phyloP scores from a whole-genome alignment of 2,113 vertebrate genomes.

The Taxidea taxus region DNA sequence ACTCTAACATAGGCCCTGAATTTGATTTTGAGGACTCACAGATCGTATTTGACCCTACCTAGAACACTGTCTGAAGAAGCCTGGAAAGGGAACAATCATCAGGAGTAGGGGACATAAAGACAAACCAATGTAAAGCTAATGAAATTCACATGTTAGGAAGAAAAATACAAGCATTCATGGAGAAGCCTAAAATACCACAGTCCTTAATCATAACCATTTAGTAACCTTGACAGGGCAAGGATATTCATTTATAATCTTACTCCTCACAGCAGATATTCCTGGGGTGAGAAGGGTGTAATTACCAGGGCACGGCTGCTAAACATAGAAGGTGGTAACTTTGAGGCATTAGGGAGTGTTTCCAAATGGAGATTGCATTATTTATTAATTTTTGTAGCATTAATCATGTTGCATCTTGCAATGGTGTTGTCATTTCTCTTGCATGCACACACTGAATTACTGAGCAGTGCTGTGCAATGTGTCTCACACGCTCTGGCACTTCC shows the following conservation, averaged over 20 bases:
- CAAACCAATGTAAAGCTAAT: background rate
- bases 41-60: background rate
- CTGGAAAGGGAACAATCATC: background rate
- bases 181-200: background rate
- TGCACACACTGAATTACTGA: background rate
- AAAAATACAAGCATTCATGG: background rate
- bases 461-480: conserved; percentile 33
- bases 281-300: background rate
- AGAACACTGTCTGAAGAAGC: background rate
- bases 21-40: background rate
- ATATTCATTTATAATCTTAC: conserved; percentile 12
- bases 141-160: background rate
- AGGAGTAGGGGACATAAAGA: background rate
- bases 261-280: background rate
- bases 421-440: background rate
- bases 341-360: background rate
- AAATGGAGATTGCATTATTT: background rate
- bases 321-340: background rate
- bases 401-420: background rate
- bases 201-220: background rate
- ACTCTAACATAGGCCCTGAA: background rate
- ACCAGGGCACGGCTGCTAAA: background rate
- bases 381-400: conserved; percentile 6
- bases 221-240: background rate
- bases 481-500: conserved; percentile 62